Conservation (phyloP, 2,797 vertebrate species). For the Acipenser ruthenus region DNA sequence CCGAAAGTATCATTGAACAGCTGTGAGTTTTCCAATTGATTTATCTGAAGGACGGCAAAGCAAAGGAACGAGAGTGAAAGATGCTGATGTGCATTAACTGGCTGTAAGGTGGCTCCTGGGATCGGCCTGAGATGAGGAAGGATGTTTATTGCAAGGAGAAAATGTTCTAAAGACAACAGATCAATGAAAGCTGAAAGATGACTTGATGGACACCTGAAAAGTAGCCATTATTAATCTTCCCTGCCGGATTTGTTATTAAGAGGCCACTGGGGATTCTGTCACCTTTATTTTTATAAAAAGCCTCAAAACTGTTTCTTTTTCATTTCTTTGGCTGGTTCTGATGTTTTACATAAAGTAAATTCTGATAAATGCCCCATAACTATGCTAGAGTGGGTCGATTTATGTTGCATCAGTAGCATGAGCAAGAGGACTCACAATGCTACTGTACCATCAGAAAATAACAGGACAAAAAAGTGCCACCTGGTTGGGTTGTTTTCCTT, state of each 20-base stretch:
- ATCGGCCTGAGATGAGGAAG: slow-evolving; percentile 34
- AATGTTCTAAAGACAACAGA: slow-evolving; percentile 36
- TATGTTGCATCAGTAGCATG: slow-evolving; percentile 40
- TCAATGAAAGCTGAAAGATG: slow-evolving; percentile 47
- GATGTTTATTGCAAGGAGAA: slow-evolving; percentile 34
- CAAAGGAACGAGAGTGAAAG: slow-evolving; percentile 36
- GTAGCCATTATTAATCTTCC: slow-evolving; percentile 40
- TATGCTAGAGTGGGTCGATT: slow-evolving; percentile 32
- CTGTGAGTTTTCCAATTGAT: slow-evolving; percentile 54
- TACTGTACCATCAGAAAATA: slow-evolving; percentile 45
- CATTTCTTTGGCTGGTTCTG: slow-evolving; percentile 18
- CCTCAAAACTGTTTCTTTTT: slow-evolving; percentile 4
- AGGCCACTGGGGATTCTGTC: slow-evolving; percentile 23
- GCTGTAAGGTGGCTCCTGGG: slow-evolving; percentile 48
- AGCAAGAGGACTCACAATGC: slow-evolving; percentile 40
- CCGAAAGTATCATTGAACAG: slow-evolving; percentile 43
- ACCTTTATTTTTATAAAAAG: slow-evolving; percentile 7
- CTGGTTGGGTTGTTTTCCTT: slow-evolving; percentile 37
- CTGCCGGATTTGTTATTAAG: slow-evolving; percentile 40
- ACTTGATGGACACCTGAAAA: slow-evolving; percentile 40
- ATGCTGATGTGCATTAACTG: slow-evolving; percentile 56
- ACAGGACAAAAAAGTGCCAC: slow-evolving; percentile 49
- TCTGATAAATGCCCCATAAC: slow-evolving; percentile 11
- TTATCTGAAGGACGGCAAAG: slow-evolving; percentile 41
- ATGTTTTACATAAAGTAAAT: slow-evolving; percentile 12